Base-by-base conservation (phyloP, 2,797 vertebrate genomes). In the Anabacerthia variegaticeps region DNA sequence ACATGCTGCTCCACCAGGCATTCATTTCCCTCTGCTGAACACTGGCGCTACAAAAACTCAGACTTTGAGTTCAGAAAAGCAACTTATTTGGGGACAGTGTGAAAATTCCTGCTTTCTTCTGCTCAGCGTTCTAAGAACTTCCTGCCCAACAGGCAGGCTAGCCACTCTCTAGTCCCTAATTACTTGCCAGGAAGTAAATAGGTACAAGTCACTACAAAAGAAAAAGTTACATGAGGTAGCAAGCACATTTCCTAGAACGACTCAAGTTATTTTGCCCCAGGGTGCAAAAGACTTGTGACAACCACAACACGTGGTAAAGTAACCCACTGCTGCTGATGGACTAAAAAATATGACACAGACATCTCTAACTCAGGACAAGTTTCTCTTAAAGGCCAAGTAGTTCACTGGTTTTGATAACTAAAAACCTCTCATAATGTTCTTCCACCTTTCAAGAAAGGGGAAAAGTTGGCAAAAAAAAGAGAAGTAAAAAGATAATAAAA, bases 231-330 rank as follows among this genome's bases (percentile, higher is more conserved):
- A 22, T 36, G n/a, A 88, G 21, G 21, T 32, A 58, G 23, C 36
- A 74, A 55, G 34, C 27, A 78, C n/a, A 61, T 84, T 88, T 89
- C 49, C 22, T 36, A 34, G 20, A 48, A 34, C 8, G 14, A 58
- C 10, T 71, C 5, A 20, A 61, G 18, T 23, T 80, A 49, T 43
- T 80, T 75, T 3, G 2, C 22, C 11, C 4, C 19, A 48, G 14
- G 5, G 7, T 21, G 7, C 12, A 46, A 56, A 37, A 44, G 24
- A 43, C 4, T 32, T 6, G 5, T 27, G 14, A 89, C 32, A 83
- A 85, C 6, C 7, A 56, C 0, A 2, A 13, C 4, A 0, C 4
- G 3, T 43, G 3, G 10, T 72, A 63, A 72, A 78, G 11, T 39
- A 68, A 62, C 3, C 17, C 27, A 13, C 5, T 61, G 32, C 28